Evolutionary conservation across 2,113 vertebrate species (phyloP), one percentile per base, ranked within the genome.

Genomic region (Eupsittula cactorum): DNA sequence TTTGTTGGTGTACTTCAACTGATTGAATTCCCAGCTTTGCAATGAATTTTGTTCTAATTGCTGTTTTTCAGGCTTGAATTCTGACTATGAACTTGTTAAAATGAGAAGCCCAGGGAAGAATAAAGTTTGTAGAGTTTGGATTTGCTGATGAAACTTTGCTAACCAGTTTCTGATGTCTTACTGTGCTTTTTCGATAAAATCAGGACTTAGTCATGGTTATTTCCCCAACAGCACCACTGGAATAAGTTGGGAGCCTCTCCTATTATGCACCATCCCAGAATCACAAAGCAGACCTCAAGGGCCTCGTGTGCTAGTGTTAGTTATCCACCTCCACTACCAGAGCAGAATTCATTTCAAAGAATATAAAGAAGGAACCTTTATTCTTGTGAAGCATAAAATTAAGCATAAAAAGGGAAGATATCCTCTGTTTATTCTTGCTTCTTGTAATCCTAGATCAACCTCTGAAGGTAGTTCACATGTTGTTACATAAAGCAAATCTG

Each of bases 21-120:
- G 86, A 89, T 63, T 86, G 59, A 84, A 79, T 96, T 93, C 70
- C 75, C 49, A 60, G 53, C 81, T 92, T 92, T 91, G 67, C 25
- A 80, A 20, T 0, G 16, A 91, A 82, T 86, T 93, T 89, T 2
- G 5, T 55, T 94, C 78, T 70, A 53, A 42, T 89, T 93, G 19
- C 69, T 27, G 0, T 73, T 86, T 68, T 67, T 74, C 44, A 62
- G 49, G 41, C 68, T 63, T 73, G 47, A 70, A 41, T 79, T 92
- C 35, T 65, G 92, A 91, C 67, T 67, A 5, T 67, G 17, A 85
- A 84, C 12, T 79, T 81, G 25, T 76, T 91, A 65, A 93, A 91
- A 87, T 70, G 65, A 76, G 20, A 29, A 95, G 11, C n/a, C 11
- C 7, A 27, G n/a, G 41, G 13, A 52, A 68, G 63, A 50, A 37